Conservation (phyloP, 2,797 vertebrate genomes). For the Parotocinclus haroldoi region DNA sequence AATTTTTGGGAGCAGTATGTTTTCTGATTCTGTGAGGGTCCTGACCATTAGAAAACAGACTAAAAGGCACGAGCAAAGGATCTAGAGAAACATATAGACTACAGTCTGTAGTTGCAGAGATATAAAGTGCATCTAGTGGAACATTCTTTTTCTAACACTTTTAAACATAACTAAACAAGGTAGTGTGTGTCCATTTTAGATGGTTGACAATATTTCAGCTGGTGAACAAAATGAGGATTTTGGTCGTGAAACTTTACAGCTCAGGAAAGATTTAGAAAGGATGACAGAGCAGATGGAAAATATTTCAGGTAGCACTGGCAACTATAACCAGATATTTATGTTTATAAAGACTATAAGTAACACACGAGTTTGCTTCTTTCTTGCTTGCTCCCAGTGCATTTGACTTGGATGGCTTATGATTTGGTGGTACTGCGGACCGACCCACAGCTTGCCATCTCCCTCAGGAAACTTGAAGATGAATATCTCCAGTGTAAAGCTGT, state of each 20-base stretch:
- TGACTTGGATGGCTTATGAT: constrained; percentile 82
- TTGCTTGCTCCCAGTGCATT: constrained; percentile 68
- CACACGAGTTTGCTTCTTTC: background rate
- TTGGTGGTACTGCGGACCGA: constrained; percentile 73
- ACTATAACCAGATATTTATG: background rate
- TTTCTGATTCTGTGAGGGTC: too few species aligned
- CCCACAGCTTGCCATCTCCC: constrained; percentile 64
- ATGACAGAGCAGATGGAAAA: constrained; percentile 63
- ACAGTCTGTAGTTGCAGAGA: too few species aligned
- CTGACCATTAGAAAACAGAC: too few species aligned
- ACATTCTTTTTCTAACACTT: too few species aligned
- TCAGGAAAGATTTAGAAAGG: constrained; percentile 60
- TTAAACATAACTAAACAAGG: background rate
- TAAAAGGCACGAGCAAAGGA: too few species aligned
- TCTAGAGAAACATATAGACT: too few species aligned
- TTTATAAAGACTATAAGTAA: background rate
- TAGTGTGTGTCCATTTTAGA: constrained; percentile 50
- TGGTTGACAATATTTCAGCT: constrained; percentile 44
- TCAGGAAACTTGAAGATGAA: constrained; percentile 69
- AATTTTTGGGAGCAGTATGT: too few species aligned
- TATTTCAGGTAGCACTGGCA: constrained; percentile 58
- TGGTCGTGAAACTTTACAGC: constrained; percentile 43
- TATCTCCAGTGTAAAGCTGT: constrained; percentile 68
- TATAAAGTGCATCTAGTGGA: too few species aligned
- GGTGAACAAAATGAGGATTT: constrained; percentile 4